Evolutionary conservation across 2,113 vertebrate species (phyloP).

Genomic region (Panurus biarmicus): DNA sequence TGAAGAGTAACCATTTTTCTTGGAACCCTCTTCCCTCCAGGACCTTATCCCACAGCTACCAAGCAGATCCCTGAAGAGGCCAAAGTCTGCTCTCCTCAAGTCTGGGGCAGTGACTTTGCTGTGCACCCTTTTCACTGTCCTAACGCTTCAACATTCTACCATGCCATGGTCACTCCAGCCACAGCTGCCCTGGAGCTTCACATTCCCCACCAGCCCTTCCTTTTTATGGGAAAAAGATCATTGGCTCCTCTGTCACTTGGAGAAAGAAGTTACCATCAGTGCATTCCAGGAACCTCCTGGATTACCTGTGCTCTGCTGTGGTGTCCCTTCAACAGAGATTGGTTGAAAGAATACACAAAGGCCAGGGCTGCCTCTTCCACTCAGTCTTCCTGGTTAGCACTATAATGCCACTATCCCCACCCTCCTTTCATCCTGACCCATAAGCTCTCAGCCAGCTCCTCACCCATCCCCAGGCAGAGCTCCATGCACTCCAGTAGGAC

Average conservation of each 20-base stretch:
- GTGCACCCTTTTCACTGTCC: background rate
- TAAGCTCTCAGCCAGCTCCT: background rate
- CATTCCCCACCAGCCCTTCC: background rate
- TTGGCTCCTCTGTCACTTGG: background rate
- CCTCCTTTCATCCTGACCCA: background rate
- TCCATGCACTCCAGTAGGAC: background rate
- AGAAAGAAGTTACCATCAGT: background rate
- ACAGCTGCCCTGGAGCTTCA: background rate
- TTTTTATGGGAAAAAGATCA: background rate
- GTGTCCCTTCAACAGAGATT: background rate
- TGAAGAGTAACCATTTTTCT: rapidly evolving
- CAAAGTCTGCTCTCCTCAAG: background rate
- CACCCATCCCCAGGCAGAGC: background rate
- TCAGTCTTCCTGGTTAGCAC: background rate
- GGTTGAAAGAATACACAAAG: background rate
- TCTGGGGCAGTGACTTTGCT: background rate
- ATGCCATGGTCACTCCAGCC: background rate
- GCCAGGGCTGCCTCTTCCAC: background rate
- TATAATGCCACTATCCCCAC: background rate
- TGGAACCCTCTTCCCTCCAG: background rate
- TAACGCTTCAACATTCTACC: too few species aligned
- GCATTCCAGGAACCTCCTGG: background rate
- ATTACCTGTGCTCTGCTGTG: background rate
- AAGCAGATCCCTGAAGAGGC: background rate
- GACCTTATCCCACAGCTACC: background rate